Evolutionary conservation across 1,140 invertebrate genomes (phyloP).

Genomic region (Pseudobourletiella spinata): DNA sequence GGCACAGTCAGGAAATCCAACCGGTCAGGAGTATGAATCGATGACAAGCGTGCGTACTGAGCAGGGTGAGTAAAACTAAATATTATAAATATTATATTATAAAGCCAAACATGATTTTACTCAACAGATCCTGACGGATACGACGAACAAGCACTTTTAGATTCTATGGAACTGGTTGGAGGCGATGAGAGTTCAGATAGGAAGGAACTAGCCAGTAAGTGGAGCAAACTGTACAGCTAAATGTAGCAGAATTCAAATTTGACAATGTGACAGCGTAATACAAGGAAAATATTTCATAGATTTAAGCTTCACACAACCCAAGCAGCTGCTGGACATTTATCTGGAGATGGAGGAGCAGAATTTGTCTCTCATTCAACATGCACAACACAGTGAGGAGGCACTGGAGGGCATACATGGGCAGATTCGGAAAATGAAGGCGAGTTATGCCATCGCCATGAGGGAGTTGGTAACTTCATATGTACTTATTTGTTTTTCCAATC

Average conservation of each 20-base stretch:
- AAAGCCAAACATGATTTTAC: no score
- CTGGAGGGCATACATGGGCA: conserved; percentile 26
- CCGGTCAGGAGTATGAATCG: no score
- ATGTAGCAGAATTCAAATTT: no score
- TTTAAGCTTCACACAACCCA: conserved; percentile 29
- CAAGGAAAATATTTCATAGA: not conserved
- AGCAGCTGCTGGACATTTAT: conserved; percentile 32
- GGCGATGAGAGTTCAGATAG: conserved; percentile 21
- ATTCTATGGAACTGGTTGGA: conserved; percentile 24
- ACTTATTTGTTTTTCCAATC: not conserved
- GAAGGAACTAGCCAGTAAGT: conserved; percentile 25
- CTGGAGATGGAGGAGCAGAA: conserved; percentile 33
- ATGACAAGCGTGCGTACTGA: no score
- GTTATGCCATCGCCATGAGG: no score
- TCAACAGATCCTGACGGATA: conserved; percentile 23
- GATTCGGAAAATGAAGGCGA: conserved; percentile 23
- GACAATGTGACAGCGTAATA: no score
- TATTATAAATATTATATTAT: no score
- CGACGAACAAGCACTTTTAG: conserved; percentile 18
- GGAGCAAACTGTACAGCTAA: no score
- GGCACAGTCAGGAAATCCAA: no score
- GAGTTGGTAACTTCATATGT: no score
- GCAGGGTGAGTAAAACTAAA: no score
- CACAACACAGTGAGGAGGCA: conserved; percentile 29
- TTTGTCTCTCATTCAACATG: conserved; percentile 31